A percentile compares a stretch with the other conserved stretches of the same genome.
Evolutionary conservation across 2,113 vertebrate genomes (phyloP).

Genomic region (Microcebus lehilahytsara): DNA sequence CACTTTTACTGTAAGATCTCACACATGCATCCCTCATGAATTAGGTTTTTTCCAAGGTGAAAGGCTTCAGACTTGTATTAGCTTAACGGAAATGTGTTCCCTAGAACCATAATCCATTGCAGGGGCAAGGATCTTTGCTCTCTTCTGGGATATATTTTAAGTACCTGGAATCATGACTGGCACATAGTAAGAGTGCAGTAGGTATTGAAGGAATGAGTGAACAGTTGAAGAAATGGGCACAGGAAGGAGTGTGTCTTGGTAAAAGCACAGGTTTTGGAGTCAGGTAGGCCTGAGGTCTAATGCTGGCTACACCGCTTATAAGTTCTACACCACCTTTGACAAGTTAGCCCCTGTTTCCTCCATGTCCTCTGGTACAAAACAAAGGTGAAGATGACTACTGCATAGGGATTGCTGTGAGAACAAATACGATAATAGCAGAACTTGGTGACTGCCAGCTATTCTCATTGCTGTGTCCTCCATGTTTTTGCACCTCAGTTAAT

Average conservation of each 20-base stretch:
- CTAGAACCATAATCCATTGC: accelerated
- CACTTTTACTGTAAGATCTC: not conserved
- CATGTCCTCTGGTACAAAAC: not conserved
- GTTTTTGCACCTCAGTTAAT: not conserved
- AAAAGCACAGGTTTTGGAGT: not conserved
- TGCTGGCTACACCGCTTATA: not conserved
- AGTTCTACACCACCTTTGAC: not conserved
- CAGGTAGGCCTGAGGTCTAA: not conserved
- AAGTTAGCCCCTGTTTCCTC: not conserved
- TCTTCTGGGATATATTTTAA: not conserved
- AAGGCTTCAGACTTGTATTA: not conserved
- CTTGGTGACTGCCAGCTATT: not conserved
- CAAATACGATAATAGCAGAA: not conserved
- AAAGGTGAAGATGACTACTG: not conserved
- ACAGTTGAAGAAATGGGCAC: not conserved
- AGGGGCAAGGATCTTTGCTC: not conserved
- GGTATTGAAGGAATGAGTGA: not conserved
- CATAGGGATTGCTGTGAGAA: not conserved
- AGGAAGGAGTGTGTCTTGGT: not conserved
- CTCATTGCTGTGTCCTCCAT: not conserved
- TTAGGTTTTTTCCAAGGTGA: not conserved
- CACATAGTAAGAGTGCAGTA: not conserved
- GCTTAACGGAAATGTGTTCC: not conserved
- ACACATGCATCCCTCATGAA: not conserved
- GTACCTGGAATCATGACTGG: not conserved